Evolutionary conservation across 2,797 vertebrate genomes (phyloP), one percentile per base, ranked within the genome.

Genomic region (Lacerta bilineata): DNA sequence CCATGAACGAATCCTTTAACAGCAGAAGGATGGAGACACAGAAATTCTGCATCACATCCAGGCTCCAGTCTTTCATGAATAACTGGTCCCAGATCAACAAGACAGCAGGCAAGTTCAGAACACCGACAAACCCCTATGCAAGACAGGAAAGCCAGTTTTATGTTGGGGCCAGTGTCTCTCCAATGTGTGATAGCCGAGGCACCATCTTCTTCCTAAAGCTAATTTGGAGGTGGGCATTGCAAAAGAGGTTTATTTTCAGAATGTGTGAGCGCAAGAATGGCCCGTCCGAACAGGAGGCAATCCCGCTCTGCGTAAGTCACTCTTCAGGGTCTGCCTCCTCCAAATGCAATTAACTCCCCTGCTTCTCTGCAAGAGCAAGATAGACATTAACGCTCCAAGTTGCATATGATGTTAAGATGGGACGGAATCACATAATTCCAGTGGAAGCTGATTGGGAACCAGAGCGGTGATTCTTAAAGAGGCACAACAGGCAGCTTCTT

Each of bases 61-160:
- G 33, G 87, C 92, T 92, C 89, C 88, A 93, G 80, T 87, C 81
- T 23, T 88, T 86, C 91, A 94, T 91, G 76, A 94, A 91, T 33
- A 95, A 77, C 80, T 95, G 92, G 86, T 94, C 93, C 91, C 92
- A 95, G 46, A 93, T 88, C 29, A 95, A 76, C 79, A 94, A 68
- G 25, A 93, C 90, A 2, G 91, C 93, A 74, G 94, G 93, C 71
- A 92, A 76, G 33, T 92, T 89, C 68, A 94, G 64, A 10, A 76
- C 83, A 41, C 92, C 89, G 66, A 93, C 90, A 93, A 94, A 46
- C 87, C 92, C 83, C 94, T 94, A 8, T 25, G 66, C 1, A 39
- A 87, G 33, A 86, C 36, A 41, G 77, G 8, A 23, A 74, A 74
- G 71, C 25, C 6, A 23, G 9, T n/a, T 9, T 25, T 29, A 72